Conservation (phyloP, 2,797 vertebrate species). For the Parauchenoglanis ngamensis region DNA sequence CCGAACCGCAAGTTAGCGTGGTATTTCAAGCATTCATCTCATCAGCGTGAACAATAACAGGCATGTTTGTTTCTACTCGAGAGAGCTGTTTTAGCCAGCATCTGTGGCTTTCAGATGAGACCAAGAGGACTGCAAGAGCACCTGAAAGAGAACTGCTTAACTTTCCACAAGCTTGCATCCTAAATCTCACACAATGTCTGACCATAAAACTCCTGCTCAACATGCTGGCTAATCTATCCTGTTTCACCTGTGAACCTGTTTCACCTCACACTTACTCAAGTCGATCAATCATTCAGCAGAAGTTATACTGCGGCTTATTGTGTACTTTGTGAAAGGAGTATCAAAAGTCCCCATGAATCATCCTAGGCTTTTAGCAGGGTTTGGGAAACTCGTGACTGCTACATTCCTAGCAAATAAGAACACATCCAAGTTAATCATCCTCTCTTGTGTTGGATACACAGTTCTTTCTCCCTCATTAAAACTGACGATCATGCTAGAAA, state of each 20-base stretch:
- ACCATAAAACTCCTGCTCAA: conserved; percentile 38
- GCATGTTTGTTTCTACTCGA: conserved; percentile 7
- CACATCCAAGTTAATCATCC: conserved; percentile 15
- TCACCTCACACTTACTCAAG: conserved; percentile 21
- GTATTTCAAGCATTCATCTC: conserved; percentile 44
- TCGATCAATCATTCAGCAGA: conserved; percentile 30
- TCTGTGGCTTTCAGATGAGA: conserved; percentile 36
- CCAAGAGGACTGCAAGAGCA: conserved; percentile 32
- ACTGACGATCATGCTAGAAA: not conserved
- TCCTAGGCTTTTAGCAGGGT: not conserved
- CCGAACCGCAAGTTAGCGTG: conserved; percentile 44
- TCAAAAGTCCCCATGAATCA: not conserved
- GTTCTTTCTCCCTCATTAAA: conserved; percentile 25
- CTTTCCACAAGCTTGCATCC: conserved; percentile 5
- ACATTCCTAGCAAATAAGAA: conserved; percentile 30
- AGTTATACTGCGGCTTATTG: conserved; percentile 2
- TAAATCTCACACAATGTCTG: conserved; percentile 21
- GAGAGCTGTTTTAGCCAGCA: conserved; percentile 6
- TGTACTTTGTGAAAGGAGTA: conserved; percentile 12
- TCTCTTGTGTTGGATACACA: not conserved
- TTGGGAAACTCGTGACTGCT: not conserved
- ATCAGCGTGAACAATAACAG: conserved; percentile 53
- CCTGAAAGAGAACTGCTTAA: conserved; percentile 27
- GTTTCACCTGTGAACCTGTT: no score
- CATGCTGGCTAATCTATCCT: conserved; percentile 36